phyloP scores from a whole-genome alignment of 2,888 invertebrate species.

The Campopleginae sp. region DNA sequence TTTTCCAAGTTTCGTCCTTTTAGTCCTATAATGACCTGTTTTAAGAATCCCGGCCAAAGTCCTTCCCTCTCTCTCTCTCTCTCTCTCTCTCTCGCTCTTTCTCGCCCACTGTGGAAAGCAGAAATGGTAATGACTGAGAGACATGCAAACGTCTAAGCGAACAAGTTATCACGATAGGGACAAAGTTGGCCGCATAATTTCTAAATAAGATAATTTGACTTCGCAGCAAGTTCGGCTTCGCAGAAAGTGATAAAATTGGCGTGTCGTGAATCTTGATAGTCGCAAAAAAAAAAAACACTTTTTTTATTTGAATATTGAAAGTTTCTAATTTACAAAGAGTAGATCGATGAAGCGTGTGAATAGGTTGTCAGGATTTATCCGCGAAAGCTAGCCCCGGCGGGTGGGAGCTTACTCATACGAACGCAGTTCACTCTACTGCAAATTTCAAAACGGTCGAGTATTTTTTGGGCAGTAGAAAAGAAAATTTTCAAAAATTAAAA shows the following conservation, averaged over 20 bases:
- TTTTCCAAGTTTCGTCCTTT: background rate
- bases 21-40: background rate
- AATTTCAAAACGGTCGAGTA: background rate
- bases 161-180: constrained; percentile 5
- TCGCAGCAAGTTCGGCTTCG: background rate
- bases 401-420: background rate
- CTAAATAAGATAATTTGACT: background rate
- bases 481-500: too few relatives aligned
- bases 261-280: background rate
- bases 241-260: background rate
- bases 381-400: too few relatives aligned
- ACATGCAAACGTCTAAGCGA: constrained; percentile 9
- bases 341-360: background rate
- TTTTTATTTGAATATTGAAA: background rate
- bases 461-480: too few relatives aligned
- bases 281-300: background rate
- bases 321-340: background rate
- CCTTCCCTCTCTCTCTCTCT: background rate
- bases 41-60: background rate
- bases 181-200: background rate
- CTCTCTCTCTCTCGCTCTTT: background rate
- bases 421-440: background rate
- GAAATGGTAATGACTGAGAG: constrained; percentile 6
- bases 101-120: background rate
- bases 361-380: background rate